phyloP scores from a whole-genome alignment of 1,140 invertebrate genomes.

The Forficula auricularia region DNA sequence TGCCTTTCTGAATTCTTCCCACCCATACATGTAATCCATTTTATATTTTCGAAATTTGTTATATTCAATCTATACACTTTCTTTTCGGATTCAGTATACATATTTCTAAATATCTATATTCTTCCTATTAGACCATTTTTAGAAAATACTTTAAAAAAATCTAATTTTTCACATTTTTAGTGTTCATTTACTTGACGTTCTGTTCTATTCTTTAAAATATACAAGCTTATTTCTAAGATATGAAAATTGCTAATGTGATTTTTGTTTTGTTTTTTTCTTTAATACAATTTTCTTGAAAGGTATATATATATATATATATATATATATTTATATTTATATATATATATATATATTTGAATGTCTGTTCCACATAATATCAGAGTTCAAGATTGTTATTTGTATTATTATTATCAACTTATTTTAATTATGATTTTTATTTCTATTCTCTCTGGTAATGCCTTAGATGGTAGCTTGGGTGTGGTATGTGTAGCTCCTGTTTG shows the following conservation, averaged over 20 bases:
- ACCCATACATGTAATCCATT: no score
- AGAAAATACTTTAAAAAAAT: no score
- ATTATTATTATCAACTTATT: conserved; percentile 28
- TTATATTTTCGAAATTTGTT: no score
- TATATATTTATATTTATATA: not conserved
- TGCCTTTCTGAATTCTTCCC: no score
- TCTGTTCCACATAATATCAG: no score
- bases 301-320: not conserved
- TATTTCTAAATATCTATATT: no score
- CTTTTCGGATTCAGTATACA: no score
- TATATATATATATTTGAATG: not conserved
- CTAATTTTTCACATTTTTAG: not conserved
- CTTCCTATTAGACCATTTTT: no score
- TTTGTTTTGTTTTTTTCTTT: no score
- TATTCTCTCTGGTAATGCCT: not conserved
- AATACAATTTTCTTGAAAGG: no score
- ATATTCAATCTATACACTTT: no score
- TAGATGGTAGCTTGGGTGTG: conserved; percentile 7
- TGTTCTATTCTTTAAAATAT: conserved; percentile 3
- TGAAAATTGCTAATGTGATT: no score
- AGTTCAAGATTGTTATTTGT: conserved; percentile 23
- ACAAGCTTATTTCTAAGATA: not conserved
- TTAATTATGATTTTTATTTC: conserved; percentile 1
- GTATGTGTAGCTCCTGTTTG: conserved; percentile 3
- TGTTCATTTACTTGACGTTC: conserved; percentile 3